Evolutionary conservation across 2,113 vertebrate genomes (phyloP).

Genomic region (Xenopus tropicalis): DNA sequence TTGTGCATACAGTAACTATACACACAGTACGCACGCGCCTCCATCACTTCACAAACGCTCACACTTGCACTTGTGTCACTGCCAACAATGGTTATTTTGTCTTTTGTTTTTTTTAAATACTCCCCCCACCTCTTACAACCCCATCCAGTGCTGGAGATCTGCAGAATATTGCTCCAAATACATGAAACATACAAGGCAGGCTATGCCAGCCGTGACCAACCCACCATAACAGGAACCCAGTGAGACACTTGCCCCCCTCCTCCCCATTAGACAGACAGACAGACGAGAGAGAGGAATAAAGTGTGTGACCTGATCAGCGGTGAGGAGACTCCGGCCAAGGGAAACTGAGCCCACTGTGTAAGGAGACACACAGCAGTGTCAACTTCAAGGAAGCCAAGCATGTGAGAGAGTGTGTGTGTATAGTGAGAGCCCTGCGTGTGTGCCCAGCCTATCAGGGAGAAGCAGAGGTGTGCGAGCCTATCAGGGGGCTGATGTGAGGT

Average conservation of each 20-base stretch:
- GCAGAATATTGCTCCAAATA: not conserved
- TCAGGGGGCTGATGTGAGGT: not conserved
- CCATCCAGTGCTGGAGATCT: not conserved
- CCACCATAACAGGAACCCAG: not conserved
- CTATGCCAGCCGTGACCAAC: fast-evolving
- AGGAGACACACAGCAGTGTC: conserved; percentile 17
- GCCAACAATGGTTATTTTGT: no score
- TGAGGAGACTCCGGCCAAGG: conserved; percentile 1
- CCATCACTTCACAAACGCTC: no score
- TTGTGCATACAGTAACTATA: no score
- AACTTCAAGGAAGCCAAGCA: not conserved
- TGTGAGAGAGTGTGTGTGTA: conserved; percentile 2
- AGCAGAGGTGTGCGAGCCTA: conserved; percentile 18
- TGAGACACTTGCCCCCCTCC: not conserved
- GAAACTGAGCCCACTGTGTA: conserved; percentile 22
- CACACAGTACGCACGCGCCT: no score
- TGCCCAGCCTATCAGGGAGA: not conserved
- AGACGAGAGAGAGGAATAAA: conserved; percentile 23
- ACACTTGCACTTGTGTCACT: no score
- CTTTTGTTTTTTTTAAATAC: no score
- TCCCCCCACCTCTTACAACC: not conserved
- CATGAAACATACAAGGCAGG: no score
- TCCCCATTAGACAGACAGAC: conserved; percentile 13
- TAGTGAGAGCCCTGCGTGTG: not conserved
- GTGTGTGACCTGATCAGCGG: conserved; percentile 31